Base-by-base conservation (phyloP, 2,113 vertebrate genomes). In the Epinephelus lanceolatus region DNA sequence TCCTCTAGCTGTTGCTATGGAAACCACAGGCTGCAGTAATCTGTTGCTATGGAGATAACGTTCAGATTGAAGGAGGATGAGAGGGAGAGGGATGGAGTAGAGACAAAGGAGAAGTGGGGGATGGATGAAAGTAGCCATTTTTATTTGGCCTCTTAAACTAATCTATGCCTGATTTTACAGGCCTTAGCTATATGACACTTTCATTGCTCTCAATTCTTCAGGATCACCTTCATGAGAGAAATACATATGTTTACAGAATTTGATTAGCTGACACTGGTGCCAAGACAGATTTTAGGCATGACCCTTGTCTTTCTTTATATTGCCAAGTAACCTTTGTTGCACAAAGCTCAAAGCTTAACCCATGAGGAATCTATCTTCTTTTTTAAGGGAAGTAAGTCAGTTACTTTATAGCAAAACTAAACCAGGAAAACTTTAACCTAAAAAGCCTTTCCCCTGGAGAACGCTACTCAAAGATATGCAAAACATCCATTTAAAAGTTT, bases 11-110 rank as follows among this genome's bases (percentile, higher is more conserved):
- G 95, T 96, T 94, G 89, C 95, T 85, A 94, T 93, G 93, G 95
- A 90, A 93, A 95, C 95, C 89, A 61, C 86, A 79, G 93, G 93
- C 93, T 95, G 94, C 94, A 95, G 91, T 95, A 91, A 94, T 95
- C 93, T 93, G 95, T 95, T 95, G 94, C 95, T 91, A 94, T 95
- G 90, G 94, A 59, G 90, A 95, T 93, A 80, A 87, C 40, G 80
- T 94, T 92, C 80, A 86, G 90, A 93, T 95, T 94, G 89, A 92
- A 90, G 81, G 75, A 89, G 91, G 76, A 92, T 87, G 88, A 92
- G 90, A 89, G 85, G 73, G 84, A 87, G 79, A 84, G 62, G 70
- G 85, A 86, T 83, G 74, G 80, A 86, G 81, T 90, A 65, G 86
- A 88, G 84, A 84, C 61, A 91, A 86, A 91, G 80, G 80, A 87